Evolutionary conservation across 64 coral and sea anemone genomes (phyloP), one percentile per base, ranked within the genome.

Genomic region (Trachythela sp.): DNA sequence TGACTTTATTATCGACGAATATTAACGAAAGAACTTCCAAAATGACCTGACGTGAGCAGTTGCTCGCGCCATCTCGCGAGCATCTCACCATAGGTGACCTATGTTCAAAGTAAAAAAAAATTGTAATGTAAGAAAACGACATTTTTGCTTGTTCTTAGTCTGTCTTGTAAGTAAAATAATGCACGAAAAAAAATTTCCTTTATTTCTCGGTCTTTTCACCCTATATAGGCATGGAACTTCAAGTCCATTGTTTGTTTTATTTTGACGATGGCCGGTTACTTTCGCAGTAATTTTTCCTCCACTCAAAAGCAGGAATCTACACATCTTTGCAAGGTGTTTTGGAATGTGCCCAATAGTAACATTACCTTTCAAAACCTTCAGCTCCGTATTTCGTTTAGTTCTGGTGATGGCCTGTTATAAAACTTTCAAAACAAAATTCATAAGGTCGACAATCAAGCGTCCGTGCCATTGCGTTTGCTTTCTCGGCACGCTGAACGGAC

Each of bases 221-320:
- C n/a, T n/a, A n/a, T n/a, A n/a, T n/a, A n/a, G 49, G 49, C 49
- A 52, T 52, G 49, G 49, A 52, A 52, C 2, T 52, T 52, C 85
- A 51, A 86, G 42, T 20, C 85, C 37, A 43, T 85, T 85, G 48
- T 85, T 85, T 85, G 18, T 85, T 42, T 48, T 45, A 85, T 85
- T 85, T 86, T 86, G 85, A 31, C 85, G 85, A 86, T 86, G 85
- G 48, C 85, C 45, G 26, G 48, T 86, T 86, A 54, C 85, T 49
- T 17, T 86, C 27, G 85, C 45, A 86, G 40, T 52, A 48, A 51
- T 33, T 51, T 50, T 86, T 52, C 45, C 45, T 86, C 48, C 85
- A 52, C 13, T 20, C 1, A 52, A 2, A 52, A 52, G 49, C 13
- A 52, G 13, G 22, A 15, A 52, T 15, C 0, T 52, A 52, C 49